These are phyloP conservation scores for Caenorhabditis sp. DNA, from an alignment of 2,888 invertebrate genomes.

Conservation along the genomic window DNA sequence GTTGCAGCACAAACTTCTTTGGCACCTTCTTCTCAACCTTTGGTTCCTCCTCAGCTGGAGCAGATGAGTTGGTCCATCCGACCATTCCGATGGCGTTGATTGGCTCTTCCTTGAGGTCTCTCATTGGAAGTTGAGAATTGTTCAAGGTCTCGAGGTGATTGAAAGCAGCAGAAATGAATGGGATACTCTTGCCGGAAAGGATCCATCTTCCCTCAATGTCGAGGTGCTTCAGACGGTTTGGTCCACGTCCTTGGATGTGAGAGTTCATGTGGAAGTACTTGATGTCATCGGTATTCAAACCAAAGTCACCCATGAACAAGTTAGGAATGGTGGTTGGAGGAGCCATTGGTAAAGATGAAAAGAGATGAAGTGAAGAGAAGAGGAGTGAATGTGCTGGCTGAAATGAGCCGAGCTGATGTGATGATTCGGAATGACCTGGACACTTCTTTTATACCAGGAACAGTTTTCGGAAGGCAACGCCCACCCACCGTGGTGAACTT, in stretches of 20 bases:
- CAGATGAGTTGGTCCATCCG: conserved; percentile 74
- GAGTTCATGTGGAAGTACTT: conserved; percentile 76
- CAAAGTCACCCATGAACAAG: conserved; percentile 73
- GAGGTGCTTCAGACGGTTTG: conserved; percentile 76
- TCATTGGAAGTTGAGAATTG: conserved; percentile 71
- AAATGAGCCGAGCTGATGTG: conserved; percentile 58
- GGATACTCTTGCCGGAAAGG: conserved; percentile 73
- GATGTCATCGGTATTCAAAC: conserved; percentile 75
- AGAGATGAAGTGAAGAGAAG: conserved; percentile 5
- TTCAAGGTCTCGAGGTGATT: conserved; percentile 76
- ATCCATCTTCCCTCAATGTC: conserved; percentile 79
- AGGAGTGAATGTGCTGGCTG: conserved; percentile 6
- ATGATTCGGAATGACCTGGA: conserved; percentile 50
- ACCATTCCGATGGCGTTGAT: conserved; percentile 78
- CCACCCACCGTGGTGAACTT: conserved; percentile 57
- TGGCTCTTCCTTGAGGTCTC: conserved; percentile 75
- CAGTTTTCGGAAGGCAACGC: conserved; percentile 61
- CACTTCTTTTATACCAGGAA: conserved; percentile 53
- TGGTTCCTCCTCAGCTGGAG: conserved; percentile 54
- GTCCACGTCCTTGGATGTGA: conserved; percentile 76
- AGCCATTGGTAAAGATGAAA: conserved; percentile 56
- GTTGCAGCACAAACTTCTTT: conserved; percentile 65
- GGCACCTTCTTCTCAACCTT: conserved; percentile 56
- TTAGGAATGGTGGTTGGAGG: conserved; percentile 64
- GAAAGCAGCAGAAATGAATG: conserved; percentile 78